Conservation (phyloP, 1,140 invertebrate species). For the Pollicipes pollicipes region DNA sequence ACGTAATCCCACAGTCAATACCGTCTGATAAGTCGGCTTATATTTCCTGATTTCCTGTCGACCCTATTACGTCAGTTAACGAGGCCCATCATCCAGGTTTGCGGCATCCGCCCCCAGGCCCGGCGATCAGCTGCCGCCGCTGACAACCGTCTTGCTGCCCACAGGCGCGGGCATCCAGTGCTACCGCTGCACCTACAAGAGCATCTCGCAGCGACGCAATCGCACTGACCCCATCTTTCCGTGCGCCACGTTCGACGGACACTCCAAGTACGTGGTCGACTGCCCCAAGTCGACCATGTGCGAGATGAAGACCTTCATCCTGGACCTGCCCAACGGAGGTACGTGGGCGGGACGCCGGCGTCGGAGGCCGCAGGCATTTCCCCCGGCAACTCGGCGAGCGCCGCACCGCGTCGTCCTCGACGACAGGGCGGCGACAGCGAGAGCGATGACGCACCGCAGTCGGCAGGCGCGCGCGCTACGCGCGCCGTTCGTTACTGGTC, state of each 20-base stretch:
- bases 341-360: too few species aligned
- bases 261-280: conserved; percentile 40
- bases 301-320: conserved; percentile 46
- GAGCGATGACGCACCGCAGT: not conserved
- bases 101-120: too few species aligned
- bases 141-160: too few species aligned
- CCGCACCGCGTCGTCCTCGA: not conserved
- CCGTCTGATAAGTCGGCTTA: too few species aligned
- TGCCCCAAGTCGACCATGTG: conserved; percentile 65
- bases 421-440: not conserved
- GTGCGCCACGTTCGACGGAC: conserved; percentile 51
- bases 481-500: not conserved
- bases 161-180: conserved; percentile 28
- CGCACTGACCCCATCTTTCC: conserved; percentile 34
- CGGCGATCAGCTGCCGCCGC: too few species aligned
- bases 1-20: too few species aligned
- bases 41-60: too few species aligned
- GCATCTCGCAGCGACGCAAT: conserved; percentile 28
- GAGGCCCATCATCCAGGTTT: too few species aligned
- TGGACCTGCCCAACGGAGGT: conserved; percentile 41
- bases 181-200: conserved; percentile 43
- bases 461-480: not conserved
- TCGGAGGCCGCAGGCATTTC: too few species aligned
- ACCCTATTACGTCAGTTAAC: too few species aligned
- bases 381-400: not conserved